Conservation (phyloP, 2,797 vertebrate genomes). For the Cetoscarus ocellatus region DNA sequence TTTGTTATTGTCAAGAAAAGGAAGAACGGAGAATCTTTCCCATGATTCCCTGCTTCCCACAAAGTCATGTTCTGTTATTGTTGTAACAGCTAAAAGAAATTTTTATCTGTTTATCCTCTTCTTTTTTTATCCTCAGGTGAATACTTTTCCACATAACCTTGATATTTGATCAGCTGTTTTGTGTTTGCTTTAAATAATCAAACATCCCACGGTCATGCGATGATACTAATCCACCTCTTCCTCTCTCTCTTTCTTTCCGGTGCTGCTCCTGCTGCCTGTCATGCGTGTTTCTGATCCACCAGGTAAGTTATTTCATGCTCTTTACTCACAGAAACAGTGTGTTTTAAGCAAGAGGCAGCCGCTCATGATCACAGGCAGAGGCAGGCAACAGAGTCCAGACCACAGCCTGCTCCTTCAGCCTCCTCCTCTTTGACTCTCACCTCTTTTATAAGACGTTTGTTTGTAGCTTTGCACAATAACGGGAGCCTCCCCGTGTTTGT, state of each 20-base stretch:
- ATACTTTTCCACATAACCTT: slow-evolving; percentile 18
- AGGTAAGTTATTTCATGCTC: slow-evolving; percentile 70
- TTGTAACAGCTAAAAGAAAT: too few relatives aligned
- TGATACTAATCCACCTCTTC: slow-evolving; percentile 35
- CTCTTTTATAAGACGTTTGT: slow-evolving; percentile 42
- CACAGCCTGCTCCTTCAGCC: slow-evolving; percentile 4
- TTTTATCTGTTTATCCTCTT: slow-evolving; percentile 1
- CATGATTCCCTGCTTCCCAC: too few relatives aligned
- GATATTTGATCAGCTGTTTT: slow-evolving; percentile 18
- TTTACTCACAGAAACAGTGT: slow-evolving; percentile 41
- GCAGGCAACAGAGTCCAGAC: slow-evolving; percentile 9
- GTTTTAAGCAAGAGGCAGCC: slow-evolving; percentile 33
- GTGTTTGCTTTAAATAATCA: slow-evolving; percentile 27
- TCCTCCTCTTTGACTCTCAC: slow-evolving; percentile 1
- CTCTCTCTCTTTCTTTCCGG: slow-evolving; percentile 32
- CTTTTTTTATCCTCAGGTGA: slow-evolving; percentile 6
- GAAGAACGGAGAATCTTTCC: too few relatives aligned
- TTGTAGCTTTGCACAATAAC: slow-evolving; percentile 31
- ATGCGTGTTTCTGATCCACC: slow-evolving; percentile 42
- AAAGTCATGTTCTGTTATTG: too few relatives aligned
- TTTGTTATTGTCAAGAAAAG: too few relatives aligned
- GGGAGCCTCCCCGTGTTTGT: slow-evolving; percentile 32
- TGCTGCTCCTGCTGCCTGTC: slow-evolving; percentile 25
- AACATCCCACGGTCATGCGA: slow-evolving; percentile 7
- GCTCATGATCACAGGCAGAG: slow-evolving; percentile 15